These are phyloP conservation scores for Tenrec ecaudatus DNA, from an alignment of 2,113 vertebrate species.

Conservation along the genomic window DNA sequence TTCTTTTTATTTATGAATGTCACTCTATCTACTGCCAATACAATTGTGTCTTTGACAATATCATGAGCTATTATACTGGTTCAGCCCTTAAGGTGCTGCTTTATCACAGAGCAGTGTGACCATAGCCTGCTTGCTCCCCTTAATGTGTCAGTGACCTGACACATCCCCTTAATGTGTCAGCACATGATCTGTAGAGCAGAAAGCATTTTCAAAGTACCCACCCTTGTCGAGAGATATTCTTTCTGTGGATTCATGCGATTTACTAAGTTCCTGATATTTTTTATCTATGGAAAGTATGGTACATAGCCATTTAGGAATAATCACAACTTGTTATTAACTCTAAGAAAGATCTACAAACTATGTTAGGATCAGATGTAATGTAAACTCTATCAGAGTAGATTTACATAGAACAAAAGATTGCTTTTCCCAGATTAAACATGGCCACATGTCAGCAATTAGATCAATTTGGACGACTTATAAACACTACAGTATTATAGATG, in stretches of 20 bases:
- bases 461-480: not conserved
- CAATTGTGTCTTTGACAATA: not conserved
- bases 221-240: not conserved
- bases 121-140: not conserved
- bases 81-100: not conserved
- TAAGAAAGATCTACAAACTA: not conserved
- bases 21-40: not conserved
- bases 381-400: not conserved
- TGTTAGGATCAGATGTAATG: not conserved
- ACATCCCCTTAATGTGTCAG: too few species aligned
- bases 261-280: not conserved
- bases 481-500: not conserved
- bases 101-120: not conserved
- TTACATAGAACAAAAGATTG: not conserved
- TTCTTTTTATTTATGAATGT: not conserved
- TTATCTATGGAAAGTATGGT: not conserved
- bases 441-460: not conserved
- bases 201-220: not conserved
- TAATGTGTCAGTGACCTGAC: not conserved
- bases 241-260: not conserved
- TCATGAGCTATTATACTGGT: not conserved
- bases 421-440: constrained; percentile 6
- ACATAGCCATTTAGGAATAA: not conserved
- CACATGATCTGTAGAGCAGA: not conserved
- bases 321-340: not conserved